Conservation (phyloP, 2,113 vertebrate species). For the Oenanthe oenanthe region DNA sequence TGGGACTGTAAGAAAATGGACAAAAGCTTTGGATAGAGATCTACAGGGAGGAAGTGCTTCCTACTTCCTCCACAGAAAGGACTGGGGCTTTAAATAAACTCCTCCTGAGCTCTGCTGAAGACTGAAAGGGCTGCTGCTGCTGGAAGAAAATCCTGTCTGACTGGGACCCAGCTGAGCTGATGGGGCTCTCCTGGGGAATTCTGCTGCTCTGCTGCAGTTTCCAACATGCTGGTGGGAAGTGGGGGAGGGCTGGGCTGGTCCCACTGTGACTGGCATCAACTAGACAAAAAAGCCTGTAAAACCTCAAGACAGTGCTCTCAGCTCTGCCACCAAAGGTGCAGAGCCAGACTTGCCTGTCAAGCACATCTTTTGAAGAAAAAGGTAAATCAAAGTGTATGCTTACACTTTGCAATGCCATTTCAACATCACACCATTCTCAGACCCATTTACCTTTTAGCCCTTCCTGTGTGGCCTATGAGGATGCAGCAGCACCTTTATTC, state of each 20-base stretch:
- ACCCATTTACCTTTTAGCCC: not conserved
- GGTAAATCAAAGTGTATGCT: not conserved
- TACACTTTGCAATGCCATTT: not conserved
- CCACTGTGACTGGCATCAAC: not conserved
- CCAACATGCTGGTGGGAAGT: not conserved
- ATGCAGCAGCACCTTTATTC: not conserved
- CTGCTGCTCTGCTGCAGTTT: accelerated
- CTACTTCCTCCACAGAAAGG: conserved; percentile 49
- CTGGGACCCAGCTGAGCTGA: not conserved
- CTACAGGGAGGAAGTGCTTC: conserved; percentile 44
- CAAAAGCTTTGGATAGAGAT: conserved; percentile 56
- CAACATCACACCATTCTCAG: not conserved
- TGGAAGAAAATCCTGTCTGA: not conserved
- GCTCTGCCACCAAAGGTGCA: not conserved
- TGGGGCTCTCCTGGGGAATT: not conserved
- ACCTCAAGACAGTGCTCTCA: not conserved
- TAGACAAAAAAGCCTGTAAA: not conserved
- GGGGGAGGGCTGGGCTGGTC: not conserved
- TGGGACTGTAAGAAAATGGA: conserved; percentile 36
- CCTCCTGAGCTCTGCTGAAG: not conserved
- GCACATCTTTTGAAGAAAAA: not conserved
- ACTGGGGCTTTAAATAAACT: conserved; percentile 56
- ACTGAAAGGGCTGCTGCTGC: not conserved
- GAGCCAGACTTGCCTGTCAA: not conserved
- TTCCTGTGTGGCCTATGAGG: not conserved